Evolutionary conservation across 2,113 vertebrate species (phyloP), one percentile per base, ranked within the genome.

Genomic region (Neolamprologus caudopunctatus): DNA sequence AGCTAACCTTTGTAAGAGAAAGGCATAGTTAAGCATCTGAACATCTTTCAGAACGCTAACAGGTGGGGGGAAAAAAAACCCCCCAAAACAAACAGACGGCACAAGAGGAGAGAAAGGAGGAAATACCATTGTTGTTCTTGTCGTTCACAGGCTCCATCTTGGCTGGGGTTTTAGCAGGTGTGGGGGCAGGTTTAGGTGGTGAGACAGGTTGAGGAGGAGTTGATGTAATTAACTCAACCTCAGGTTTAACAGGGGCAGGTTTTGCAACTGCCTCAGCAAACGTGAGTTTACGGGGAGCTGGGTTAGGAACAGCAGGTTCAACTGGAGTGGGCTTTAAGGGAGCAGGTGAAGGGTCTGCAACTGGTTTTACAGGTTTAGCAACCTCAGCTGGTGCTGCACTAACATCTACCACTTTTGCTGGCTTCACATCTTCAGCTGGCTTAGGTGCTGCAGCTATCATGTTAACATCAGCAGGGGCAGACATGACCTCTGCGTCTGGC

Each of bases 121-220:
- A 94, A 95, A 96, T 99, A 99, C 98, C 98, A 98, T 98, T 97
- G 95, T 98, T 95, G 88, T 99, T 98, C 97, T 97, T 99, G 97
- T 75, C 68, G 40, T 98, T 95, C 94, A 95, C 75, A 88, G 97
- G 95, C 66, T 97, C 97, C 97, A 96, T 96, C 91, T 96, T 96
- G 83, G 95, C 92, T 94, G 96, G 95, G 71, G 88, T 88, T 96
- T 96, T 96, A 92, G 94, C 91, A 91, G 96, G 91, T 51, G 90
- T 78, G 21, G 93, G 92, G 68, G 81, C 85, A 81, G 92, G 85
- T 95, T 96, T 96, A 83, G 94, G 81, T 54, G 92, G 47, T 4
- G 91, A 87, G 12, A 93, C 21, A 2, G 92, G 78, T 79, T 93
- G 85, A 85, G 89, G 63, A 80, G 88, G 87, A 58, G 55, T 51